Percentiles rank a stretch among this genome's conserved stretches.
Conservation (phyloP, 2,888 invertebrate genomes). For the Pseudoips prasinana region DNA sequence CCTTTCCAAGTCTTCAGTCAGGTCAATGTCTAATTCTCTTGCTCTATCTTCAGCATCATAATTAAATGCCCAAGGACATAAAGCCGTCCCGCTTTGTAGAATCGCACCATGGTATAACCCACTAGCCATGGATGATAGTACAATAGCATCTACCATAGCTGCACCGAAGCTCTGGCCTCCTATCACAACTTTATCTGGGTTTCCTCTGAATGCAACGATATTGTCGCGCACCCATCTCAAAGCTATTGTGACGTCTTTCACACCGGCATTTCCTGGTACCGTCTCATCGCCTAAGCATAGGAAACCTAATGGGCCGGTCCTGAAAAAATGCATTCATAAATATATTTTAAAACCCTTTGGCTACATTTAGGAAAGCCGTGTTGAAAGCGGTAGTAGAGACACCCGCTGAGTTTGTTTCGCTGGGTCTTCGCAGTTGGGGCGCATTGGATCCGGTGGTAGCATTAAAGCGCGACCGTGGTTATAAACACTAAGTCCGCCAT, state of each 20-base stretch:
- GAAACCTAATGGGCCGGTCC: slow-evolving; percentile 62
- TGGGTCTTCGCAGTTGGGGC: too few relatives aligned
- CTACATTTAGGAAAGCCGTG: too few relatives aligned
- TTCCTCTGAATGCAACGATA: slow-evolving; percentile 68
- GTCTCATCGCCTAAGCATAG: slow-evolving; percentile 55
- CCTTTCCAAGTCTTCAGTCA: slow-evolving; percentile 24
- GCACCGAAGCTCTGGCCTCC: slow-evolving; percentile 69
- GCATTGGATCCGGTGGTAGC: too few relatives aligned
- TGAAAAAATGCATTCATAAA: slow-evolving; percentile 29
- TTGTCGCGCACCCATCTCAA: slow-evolving; percentile 70
- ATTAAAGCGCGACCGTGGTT: too few relatives aligned
- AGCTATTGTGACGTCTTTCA: slow-evolving; percentile 63
- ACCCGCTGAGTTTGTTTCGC: too few relatives aligned
- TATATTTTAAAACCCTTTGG: too few relatives aligned
- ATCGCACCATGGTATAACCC: slow-evolving; percentile 64
- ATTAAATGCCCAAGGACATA: slow-evolving; percentile 69
- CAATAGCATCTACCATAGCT: slow-evolving; percentile 61
- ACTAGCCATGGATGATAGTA: slow-evolving; percentile 48
- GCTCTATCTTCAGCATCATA: slow-evolving; percentile 60
- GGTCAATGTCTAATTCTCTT: slow-evolving; percentile 34
- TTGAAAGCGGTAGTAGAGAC: too few relatives aligned
- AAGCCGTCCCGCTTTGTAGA: slow-evolving; percentile 63
- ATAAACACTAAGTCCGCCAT: too few relatives aligned
- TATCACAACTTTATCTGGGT: slow-evolving; percentile 55
- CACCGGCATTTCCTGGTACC: slow-evolving; percentile 66